phyloP scores from a whole-genome alignment of 2,797 vertebrate genomes.

The Darevskia mixta region DNA sequence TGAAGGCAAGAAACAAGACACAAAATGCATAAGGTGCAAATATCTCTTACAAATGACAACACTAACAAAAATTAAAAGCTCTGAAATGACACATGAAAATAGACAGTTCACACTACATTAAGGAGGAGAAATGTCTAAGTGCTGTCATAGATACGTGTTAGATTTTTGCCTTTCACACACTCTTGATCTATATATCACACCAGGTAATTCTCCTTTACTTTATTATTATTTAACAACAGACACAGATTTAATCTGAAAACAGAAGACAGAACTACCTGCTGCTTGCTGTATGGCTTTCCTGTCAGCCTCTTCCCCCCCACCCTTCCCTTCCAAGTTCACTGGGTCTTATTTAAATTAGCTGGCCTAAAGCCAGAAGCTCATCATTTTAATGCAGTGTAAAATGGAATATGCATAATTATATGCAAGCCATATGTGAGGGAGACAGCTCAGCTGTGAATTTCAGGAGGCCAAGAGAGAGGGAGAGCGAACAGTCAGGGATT shows the following conservation, averaged over 20 bases:
- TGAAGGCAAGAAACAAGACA: constrained; percentile 23
- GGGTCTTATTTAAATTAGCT: constrained; percentile 81
- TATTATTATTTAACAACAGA: constrained; percentile 48
- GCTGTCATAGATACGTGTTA: neutral
- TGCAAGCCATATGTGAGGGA: constrained; percentile 87
- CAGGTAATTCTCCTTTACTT: constrained; percentile 62
- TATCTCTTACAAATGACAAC: constrained; percentile 56
- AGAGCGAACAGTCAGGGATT: constrained; percentile 80
- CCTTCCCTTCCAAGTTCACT: constrained; percentile 70
- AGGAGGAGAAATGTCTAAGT: constrained; percentile 3
- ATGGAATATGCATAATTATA: constrained; percentile 88
- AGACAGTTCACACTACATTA: constrained; percentile 45
- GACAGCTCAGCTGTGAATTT: constrained; percentile 85
- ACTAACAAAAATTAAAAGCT: neutral
- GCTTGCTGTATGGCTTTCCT: constrained; percentile 64
- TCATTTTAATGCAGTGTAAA: constrained; percentile 88
- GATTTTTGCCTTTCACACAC: neutral
- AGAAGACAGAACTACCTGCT: constrained; percentile 73
- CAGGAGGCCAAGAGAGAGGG: constrained; percentile 73
- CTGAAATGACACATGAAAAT: constrained; percentile 49
- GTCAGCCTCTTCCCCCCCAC: constrained; percentile 47
- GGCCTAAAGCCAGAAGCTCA: constrained; percentile 83
- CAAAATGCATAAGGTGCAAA: constrained; percentile 53
- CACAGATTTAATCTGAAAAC: constrained; percentile 71
- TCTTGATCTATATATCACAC: constrained; percentile 54